These are phyloP conservation scores for Scaptomyza cyrtandrae DNA, from an alignment of 2,888 invertebrate species.

Conservation along the genomic window DNA sequence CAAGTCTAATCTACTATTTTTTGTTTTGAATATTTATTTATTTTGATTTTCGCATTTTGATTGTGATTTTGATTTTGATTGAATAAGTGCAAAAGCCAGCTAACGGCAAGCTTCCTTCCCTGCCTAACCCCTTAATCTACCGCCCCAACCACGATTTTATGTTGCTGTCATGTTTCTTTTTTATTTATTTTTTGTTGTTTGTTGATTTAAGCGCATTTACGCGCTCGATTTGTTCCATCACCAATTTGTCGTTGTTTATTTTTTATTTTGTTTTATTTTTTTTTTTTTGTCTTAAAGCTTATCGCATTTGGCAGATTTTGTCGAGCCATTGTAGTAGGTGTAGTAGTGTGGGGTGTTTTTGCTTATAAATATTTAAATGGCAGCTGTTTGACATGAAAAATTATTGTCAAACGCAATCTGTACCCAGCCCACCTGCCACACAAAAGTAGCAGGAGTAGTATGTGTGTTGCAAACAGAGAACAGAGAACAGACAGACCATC, in stretches of 20 bases:
- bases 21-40: constrained; percentile 68
- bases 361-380: constrained; percentile 68
- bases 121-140: not conserved
- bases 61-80: constrained; percentile 76
- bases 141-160: not conserved
- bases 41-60: constrained; percentile 65
- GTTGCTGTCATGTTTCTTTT: constrained; percentile 1
- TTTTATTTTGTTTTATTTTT: constrained; percentile 14
- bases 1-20: constrained; percentile 18
- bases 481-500: constrained; percentile 33
- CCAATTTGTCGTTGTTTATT: constrained; percentile 27
- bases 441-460: not conserved
- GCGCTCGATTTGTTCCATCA: constrained; percentile 48
- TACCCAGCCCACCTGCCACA: constrained; percentile 36
- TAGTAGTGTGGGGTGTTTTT: not conserved
- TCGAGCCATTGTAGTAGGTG: not conserved
- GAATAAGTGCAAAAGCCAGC: constrained; percentile 71
- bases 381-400: constrained; percentile 58
- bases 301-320: constrained; percentile 43
- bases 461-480: constrained; percentile 1
- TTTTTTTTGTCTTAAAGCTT: constrained; percentile 32
- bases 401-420: constrained; percentile 43
- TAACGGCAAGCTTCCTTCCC: constrained; percentile 16
- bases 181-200: no score
- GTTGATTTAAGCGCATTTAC: constrained; percentile 60